Base-by-base conservation (phyloP, 2,888 invertebrate species). In the Syrphus vitripennis region DNA sequence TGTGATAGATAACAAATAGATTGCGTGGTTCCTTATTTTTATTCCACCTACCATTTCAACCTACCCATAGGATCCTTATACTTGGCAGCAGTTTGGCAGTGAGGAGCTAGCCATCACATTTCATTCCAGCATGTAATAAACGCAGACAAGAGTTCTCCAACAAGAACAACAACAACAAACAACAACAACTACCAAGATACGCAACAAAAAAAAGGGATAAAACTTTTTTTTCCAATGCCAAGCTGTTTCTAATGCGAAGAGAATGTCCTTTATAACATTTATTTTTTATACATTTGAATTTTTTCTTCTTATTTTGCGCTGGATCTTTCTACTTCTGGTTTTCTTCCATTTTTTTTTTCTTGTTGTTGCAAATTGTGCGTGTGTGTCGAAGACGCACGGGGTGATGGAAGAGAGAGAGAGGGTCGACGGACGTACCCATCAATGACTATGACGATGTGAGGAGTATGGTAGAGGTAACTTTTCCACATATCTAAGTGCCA, bases 1-100 rank as follows among this genome's bases (percentile, higher is more conserved):
- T 88, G 88, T 87, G 87, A 88, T 86, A 88, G 88, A 88, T 88
- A 88, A 88, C 88, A 88, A 88, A 88, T 88, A 88, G 88, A 88
- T 88, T 88, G 88, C 88, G 88, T 88, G 88, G 88, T 83, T 87
- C 83, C 86, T 86, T 86, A 77, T 86, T 82, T 81, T 86, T 86
- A 86, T 86, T 86, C 86, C 82, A 86, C 81, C 84, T 80, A 71
- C 77, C 55, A 45, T 26, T n/a, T 57, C 34, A 48, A 55, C 81
- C 59, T 34, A 37, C 14, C 19, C 7, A 12, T 40, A 26, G 21
- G 74, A 75, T 69, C 57, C 77, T 74, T 63, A n/a, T n/a, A 61
- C 42, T 29, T n/a, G n/a, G n/a, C n/a, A n/a, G n/a, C 42, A 10
- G 53, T 70, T 37, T 29, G 42, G 80, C 31, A 63, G 26, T 40